Conservation (phyloP, 2,888 invertebrate species). For the Chrysodeixis includens region DNA sequence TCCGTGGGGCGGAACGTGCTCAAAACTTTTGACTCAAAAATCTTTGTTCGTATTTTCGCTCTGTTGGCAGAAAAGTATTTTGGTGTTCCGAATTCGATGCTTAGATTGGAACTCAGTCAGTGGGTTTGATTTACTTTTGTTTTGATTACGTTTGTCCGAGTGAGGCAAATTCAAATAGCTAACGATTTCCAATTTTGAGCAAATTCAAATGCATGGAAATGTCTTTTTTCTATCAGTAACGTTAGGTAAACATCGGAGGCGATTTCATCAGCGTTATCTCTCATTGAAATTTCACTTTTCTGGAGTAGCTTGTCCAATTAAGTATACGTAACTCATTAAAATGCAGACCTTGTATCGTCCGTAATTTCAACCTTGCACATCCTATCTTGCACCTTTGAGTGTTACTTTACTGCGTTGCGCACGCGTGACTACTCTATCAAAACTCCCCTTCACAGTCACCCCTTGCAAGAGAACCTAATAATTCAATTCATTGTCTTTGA, state of each 20-base stretch:
- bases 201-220: background rate
- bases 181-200: background rate
- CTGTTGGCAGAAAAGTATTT: background rate
- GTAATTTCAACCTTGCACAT: background rate
- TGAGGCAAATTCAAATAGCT: background rate
- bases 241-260: too few relatives aligned
- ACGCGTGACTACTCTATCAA: background rate
- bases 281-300: too few relatives aligned
- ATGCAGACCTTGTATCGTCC: background rate
- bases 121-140: background rate
- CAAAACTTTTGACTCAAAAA: conserved; percentile 20
- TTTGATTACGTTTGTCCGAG: background rate
- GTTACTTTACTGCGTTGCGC: background rate
- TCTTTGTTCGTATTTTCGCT: conserved; percentile 15
- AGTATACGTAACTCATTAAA: background rate
- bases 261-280: too few relatives aligned
- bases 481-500: background rate
- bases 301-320: background rate
- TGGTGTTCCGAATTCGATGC: background rate
- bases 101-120: background rate
- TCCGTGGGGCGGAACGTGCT: conserved; percentile 38
- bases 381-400: background rate
- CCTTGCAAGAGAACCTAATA: background rate
- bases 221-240: too few relatives aligned
- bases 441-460: background rate